A percentile compares a stretch with the other conserved stretches of the same genome.
These are phyloP conservation scores for Geotrypetes seraphini DNA, from an alignment of 2,797 vertebrate species.

Conservation along the genomic window DNA sequence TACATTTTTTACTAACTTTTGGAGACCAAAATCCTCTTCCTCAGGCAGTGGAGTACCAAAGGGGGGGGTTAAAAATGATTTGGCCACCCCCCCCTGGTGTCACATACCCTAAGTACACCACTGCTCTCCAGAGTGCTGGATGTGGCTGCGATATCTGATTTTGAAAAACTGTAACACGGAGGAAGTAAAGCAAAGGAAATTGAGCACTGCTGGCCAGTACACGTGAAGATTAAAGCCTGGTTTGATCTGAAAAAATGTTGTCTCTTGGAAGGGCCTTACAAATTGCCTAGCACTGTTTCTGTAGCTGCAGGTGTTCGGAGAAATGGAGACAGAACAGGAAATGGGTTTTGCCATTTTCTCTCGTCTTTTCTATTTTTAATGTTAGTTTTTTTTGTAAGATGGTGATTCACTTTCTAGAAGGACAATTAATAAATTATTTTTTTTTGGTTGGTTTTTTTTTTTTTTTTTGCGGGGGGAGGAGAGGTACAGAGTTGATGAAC, in stretches of 20 bases:
- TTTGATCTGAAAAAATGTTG: constrained; percentile 8
- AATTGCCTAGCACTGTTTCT: constrained; percentile 23
- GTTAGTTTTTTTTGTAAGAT: constrained; percentile 44
- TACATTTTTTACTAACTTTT: no score
- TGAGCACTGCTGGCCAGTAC: no score
- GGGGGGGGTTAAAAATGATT: no score
- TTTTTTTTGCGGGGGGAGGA: no score
- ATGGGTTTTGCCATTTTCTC: constrained; percentile 25
- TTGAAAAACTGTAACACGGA: no score
- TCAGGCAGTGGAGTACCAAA: no score
- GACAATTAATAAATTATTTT: no score
- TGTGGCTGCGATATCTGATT: not conserved
- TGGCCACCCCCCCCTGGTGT: no score
- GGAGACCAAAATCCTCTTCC: no score
- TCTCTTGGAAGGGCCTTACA: constrained; percentile 7
- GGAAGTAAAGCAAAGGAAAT: no score
- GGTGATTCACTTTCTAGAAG: constrained; percentile 45
- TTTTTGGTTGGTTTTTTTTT: no score
- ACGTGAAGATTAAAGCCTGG: not conserved
- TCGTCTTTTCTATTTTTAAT: constrained; percentile 38
- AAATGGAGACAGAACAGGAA: constrained; percentile 27
- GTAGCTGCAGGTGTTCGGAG: constrained; percentile 33
- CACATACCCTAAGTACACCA: constrained; percentile 14
- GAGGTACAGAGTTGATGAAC: no score
- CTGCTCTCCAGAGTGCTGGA: constrained; percentile 4